These are phyloP conservation scores for Diglossa brunneiventris DNA, from an alignment of 2,113 vertebrate species.

Conservation along the genomic window DNA sequence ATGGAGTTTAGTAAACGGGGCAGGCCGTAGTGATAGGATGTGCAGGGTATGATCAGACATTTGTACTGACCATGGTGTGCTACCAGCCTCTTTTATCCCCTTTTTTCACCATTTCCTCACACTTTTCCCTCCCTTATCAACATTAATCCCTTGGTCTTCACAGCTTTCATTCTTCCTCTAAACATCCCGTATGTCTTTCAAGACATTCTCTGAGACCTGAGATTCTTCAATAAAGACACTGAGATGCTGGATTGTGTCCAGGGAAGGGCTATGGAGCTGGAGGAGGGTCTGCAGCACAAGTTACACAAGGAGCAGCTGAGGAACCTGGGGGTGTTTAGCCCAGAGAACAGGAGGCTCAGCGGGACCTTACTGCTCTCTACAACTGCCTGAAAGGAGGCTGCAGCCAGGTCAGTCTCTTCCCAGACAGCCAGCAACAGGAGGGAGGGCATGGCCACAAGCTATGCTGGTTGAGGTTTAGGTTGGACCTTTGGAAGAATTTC, in stretches of 20 bases:
- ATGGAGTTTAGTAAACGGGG: not conserved
- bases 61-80: not conserved
- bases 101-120: not conserved
- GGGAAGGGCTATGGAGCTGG: not conserved
- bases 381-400: not conserved
- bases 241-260: not conserved
- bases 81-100: not conserved
- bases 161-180: not conserved
- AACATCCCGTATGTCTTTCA: accelerated
- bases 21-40: accelerated
- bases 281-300: not conserved
- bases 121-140: not conserved
- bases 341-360: not conserved
- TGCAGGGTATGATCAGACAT: too few species aligned
- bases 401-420: not conserved
- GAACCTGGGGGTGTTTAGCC: not conserved
- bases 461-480: too few species aligned
- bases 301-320: not conserved
- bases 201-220: not conserved
- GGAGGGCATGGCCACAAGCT: too few species aligned
- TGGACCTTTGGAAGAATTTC: not conserved
- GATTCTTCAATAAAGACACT: not conserved
- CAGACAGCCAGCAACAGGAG: too few species aligned
- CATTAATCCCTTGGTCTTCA: not conserved
- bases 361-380: accelerated